Evolutionary conservation across 2,888 invertebrate genomes (phyloP).

Genomic region (Scelioninae gen. 1): DNA sequence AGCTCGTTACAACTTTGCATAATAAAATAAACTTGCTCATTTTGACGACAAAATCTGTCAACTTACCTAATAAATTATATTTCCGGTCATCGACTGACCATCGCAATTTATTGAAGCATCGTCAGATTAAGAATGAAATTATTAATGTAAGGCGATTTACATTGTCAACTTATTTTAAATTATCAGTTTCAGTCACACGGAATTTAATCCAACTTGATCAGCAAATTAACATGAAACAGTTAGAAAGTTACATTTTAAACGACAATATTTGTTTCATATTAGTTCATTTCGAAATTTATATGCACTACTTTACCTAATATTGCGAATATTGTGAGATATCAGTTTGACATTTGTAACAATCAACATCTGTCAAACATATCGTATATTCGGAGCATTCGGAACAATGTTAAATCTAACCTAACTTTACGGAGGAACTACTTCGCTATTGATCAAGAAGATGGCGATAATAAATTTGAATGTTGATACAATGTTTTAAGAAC

Average conservation of each 20-base stretch:
- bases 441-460: slow-evolving; percentile 1
- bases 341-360: slow-evolving; percentile 14
- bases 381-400: background rate
- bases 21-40: no score
- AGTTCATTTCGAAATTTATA: background rate
- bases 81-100: no score
- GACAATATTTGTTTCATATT: background rate
- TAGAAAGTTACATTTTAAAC: background rate
- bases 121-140: background rate
- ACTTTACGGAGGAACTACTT: background rate
- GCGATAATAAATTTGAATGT: background rate
- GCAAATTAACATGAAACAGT: background rate
- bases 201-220: background rate
- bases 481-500: background rate
- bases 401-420: background rate
- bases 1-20: no score
- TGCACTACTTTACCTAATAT: background rate
- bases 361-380: slow-evolving; percentile 37
- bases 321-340: background rate
- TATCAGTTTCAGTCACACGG: background rate
- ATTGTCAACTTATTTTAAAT: background rate
- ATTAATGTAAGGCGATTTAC: background rate
- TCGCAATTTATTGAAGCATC: no score
- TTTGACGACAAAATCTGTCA: no score
- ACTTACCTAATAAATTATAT: no score